phyloP scores from a whole-genome alignment of 2,113 vertebrate genomes.

The Plestiodon gilberti region DNA sequence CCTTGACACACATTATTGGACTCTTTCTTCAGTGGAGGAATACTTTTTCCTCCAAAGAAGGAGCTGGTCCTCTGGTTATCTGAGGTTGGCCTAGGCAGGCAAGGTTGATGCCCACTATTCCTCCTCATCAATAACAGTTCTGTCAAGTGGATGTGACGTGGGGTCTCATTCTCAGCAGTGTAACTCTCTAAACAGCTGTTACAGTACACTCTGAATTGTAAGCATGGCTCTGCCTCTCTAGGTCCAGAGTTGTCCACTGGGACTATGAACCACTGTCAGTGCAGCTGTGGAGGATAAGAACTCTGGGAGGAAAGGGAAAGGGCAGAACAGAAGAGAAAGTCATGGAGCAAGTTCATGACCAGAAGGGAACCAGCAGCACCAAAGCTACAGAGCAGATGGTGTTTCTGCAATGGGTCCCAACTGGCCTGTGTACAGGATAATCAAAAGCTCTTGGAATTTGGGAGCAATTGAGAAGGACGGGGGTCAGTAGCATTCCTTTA shows the following conservation, averaged over 20 bases:
- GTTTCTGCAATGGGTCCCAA: not conserved
- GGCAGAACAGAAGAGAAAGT: not conserved
- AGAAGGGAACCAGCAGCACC: not conserved
- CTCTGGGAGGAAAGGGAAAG: not conserved
- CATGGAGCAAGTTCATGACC: not conserved
- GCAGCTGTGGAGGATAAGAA: not conserved
- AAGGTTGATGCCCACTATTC: conserved; percentile 47
- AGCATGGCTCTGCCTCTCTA: not conserved
- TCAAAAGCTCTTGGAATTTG: not conserved
- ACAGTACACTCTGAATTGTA: not conserved
- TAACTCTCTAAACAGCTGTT: not conserved
- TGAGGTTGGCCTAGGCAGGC: conserved; percentile 53
- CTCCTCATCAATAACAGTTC: conserved; percentile 58
- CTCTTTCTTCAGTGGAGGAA: conserved; percentile 64
- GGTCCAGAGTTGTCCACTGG: not conserved
- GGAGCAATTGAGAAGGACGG: not conserved
- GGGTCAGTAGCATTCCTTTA: not conserved
- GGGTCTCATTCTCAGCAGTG: not conserved
- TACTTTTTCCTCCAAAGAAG: conserved; percentile 60
- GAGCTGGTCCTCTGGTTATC: conserved; percentile 64
- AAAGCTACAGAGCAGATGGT: not conserved
- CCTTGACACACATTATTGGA: conserved; percentile 71
- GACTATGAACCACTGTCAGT: not conserved
- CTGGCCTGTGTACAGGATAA: not conserved
- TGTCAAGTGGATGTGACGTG: conserved; percentile 24